Base-by-base conservation (phyloP, 2,113 vertebrate species). In the Tretioscincus oriximinensis region DNA sequence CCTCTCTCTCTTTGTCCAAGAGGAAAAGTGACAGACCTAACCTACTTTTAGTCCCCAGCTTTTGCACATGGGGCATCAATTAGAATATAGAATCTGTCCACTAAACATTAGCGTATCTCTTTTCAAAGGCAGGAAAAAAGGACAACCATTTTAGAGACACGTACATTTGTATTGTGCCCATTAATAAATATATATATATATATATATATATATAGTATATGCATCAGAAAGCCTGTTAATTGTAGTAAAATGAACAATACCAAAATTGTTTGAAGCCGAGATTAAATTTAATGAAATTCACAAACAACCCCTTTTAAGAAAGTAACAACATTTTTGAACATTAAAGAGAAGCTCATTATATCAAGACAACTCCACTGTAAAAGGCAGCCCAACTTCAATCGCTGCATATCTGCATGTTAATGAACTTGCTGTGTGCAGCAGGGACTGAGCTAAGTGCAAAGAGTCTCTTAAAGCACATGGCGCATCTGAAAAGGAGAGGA, bases 251-350 rank as follows among this genome's bases (percentile, higher is more conserved):
- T 85, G 90, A 95, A 96, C 95, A 95, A 96, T 94, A 87, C 88
- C 80, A 85, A 93, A 94, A 91, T 93, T 95, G 93, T 96, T 95
- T 95, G 93, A 96, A 95, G 94, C 92, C 64, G 49, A 89, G 93
- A 95, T 95, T 94, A 93, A 93, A 94, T 94, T 94, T 95, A 94
- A 96, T 96, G 94, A 95, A 94, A 95, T 94, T 94, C 95, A 94
- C 92, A 95, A 96, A 95, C 94, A 96, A 95, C 90, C 86, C 86
- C 83, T 91, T 95, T 95, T 96, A 94, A 95, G 92, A 94, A 95
- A 95, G 92, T 94, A 95, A 96, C 94, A 96, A 95, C 95, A 95
- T 93, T 92, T 95, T 93, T 93, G 87, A 96, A 95, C 94, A 95
- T 96, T 95, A 95, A 95, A 96, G 93, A 91, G 90, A 89, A 93